Evolutionary conservation across 2,797 vertebrate genomes (phyloP).

Genomic region (Martes flavigula): DNA sequence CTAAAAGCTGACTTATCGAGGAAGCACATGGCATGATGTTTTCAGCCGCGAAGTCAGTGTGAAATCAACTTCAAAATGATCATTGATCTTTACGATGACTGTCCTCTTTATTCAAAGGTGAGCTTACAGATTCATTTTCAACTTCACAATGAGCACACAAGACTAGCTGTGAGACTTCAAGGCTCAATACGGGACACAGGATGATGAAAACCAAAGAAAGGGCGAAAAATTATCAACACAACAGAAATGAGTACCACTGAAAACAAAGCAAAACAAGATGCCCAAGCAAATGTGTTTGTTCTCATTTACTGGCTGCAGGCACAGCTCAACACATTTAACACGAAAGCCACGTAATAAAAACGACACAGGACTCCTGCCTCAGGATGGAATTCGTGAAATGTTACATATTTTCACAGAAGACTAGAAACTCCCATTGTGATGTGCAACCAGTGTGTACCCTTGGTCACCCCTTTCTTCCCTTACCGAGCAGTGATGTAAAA

Average conservation of each 20-base stretch:
- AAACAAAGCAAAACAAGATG: not conserved
- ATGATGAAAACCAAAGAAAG: not conserved
- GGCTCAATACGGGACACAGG: rapidly evolving
- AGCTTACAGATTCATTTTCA: not conserved
- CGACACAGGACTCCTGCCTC: no score
- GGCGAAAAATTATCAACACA: not conserved
- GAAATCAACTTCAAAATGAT: not conserved
- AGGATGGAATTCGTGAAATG: not conserved
- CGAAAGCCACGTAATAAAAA: not conserved
- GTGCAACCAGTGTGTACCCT: not conserved
- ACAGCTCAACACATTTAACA: not conserved
- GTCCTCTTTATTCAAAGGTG: not conserved
- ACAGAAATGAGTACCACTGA: rapidly evolving
- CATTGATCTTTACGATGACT: not conserved
- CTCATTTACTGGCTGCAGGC: rapidly evolving
- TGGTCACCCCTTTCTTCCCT: not conserved
- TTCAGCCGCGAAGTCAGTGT: no score
- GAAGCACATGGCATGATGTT: not conserved
- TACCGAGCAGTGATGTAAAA: not conserved
- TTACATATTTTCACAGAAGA: not conserved
- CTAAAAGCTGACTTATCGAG: not conserved
- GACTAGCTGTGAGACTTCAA: not conserved
- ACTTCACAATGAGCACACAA: not conserved
- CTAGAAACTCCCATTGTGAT: not conserved
- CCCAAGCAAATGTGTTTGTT: not conserved